Evolutionary conservation across 2,113 vertebrate genomes (phyloP).

Genomic region (Sardina pilchardus): DNA sequence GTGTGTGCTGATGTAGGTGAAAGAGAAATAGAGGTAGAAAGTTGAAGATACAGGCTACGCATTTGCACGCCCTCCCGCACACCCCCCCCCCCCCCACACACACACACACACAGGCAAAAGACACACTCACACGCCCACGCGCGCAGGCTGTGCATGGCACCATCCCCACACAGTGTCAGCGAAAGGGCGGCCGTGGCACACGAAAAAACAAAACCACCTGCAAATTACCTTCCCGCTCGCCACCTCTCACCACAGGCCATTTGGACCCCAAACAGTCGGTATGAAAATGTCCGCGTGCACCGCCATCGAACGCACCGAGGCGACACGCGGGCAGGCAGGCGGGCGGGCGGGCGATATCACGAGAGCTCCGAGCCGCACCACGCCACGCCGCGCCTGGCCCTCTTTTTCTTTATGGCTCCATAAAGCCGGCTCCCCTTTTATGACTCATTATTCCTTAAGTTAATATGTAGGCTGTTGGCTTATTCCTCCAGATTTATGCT

Average conservation of each 20-base stretch:
- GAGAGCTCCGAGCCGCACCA: neutral
- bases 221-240: neutral
- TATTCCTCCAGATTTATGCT: neutral
- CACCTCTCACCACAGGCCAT: neutral
- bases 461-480: neutral
- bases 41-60: neutral
- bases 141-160: no score
- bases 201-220: neutral
- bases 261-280: neutral
- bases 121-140: no score
- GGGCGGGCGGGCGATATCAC: neutral
- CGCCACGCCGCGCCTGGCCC: neutral
- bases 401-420: constrained; percentile 15
- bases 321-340: neutral
- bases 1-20: neutral
- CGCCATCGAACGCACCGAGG: neutral
- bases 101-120: no score
- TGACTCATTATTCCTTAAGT: constrained; percentile 10
- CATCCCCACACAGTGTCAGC: no score
- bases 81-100: neutral
- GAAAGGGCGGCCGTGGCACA: no score
- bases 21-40: neutral
- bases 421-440: neutral
- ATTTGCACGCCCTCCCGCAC: neutral
- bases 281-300: neutral